phyloP scores from a whole-genome alignment of 2,113 vertebrate genomes.

The Oostethus manadensis region DNA sequence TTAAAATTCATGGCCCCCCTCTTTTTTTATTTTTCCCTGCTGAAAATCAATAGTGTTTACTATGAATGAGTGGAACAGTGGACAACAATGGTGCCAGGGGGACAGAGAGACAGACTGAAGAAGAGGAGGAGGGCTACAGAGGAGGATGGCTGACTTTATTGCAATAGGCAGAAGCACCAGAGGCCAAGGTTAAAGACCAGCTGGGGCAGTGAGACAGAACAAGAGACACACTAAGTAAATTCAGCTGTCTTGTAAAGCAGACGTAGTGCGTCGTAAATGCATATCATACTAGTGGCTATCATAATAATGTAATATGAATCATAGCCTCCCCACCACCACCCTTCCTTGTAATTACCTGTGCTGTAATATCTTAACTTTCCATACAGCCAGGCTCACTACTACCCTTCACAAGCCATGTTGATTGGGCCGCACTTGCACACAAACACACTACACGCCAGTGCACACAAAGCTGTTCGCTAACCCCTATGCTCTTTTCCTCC shows the following conservation, averaged over 20 bases:
- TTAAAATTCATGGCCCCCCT: constrained; percentile 76
- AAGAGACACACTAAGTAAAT: constrained; percentile 58
- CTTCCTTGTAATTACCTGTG: constrained; percentile 13
- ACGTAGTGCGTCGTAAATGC: constrained; percentile 49
- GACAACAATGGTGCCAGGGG: constrained; percentile 71
- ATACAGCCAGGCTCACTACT: not conserved
- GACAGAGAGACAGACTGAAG: constrained; percentile 44
- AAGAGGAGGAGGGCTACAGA: constrained; percentile 19
- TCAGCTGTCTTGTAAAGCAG: constrained; percentile 61
- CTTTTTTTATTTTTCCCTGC: constrained; percentile 70
- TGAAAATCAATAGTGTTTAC: constrained; percentile 84
- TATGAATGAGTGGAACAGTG: constrained; percentile 79
- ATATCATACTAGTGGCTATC: constrained; percentile 41
- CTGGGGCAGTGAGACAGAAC: constrained; percentile 51
- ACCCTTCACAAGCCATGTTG: too few species aligned
- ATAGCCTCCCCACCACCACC: constrained; percentile 5
- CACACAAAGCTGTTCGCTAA: constrained; percentile 48
- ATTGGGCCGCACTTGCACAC: constrained; percentile 5
- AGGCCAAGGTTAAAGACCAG: constrained; percentile 80
- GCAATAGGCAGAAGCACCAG: constrained; percentile 70
- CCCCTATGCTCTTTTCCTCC: constrained; percentile 53
- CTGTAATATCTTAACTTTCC: constrained; percentile 11
- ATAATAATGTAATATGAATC: constrained; percentile 36
- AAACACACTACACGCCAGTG: constrained; percentile 29
- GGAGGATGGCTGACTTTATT: constrained; percentile 67